Percentiles rank a stretch among this genome's conserved stretches.
These are phyloP conservation scores for Mormyrus proboscirostris DNA, from an alignment of 2,797 vertebrate species.

Conservation along the genomic window DNA sequence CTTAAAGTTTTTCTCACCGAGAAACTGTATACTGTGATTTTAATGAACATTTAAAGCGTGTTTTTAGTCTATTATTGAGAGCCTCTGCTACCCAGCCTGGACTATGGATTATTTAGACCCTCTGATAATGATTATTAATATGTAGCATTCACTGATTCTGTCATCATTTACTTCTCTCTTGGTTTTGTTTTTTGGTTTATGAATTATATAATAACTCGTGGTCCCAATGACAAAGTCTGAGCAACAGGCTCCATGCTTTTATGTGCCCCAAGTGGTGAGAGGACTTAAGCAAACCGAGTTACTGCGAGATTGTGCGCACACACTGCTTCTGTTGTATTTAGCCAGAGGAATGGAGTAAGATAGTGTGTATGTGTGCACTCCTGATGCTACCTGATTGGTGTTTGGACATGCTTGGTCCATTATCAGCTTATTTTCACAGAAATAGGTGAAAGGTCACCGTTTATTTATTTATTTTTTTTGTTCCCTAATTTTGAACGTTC, in stretches of 20 bases:
- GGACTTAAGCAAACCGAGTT: not conserved
- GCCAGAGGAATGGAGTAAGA: not conserved
- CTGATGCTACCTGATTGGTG: constrained; percentile 16
- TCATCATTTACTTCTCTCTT: not conserved
- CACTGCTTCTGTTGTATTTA: not conserved
- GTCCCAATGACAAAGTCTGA: not conserved
- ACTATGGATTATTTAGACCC: constrained; percentile 48
- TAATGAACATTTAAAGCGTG: constrained; percentile 49
- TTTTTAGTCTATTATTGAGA: constrained; percentile 44
- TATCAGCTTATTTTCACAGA: constrained; percentile 47
- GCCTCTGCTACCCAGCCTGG: constrained; percentile 56
- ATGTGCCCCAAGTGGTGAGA: not conserved
- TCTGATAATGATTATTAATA: constrained; percentile 53
- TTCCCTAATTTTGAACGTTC: constrained; percentile 47
- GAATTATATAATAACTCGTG: not conserved
- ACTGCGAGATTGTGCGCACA: not conserved
- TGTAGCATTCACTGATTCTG: constrained; percentile 41
- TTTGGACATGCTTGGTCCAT: constrained; percentile 25
- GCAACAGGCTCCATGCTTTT: not conserved
- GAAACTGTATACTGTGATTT: constrained; percentile 47
- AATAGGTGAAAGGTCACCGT: constrained; percentile 69
- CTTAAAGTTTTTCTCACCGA: constrained; percentile 35
- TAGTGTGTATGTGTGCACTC: constrained; percentile 15
- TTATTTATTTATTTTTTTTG: constrained; percentile 52
- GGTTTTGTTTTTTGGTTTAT: not conserved